Percentiles rank a stretch among this genome's conserved stretches.
These are phyloP conservation scores for Pterophyllum scalare DNA, from an alignment of 2,113 vertebrate species.

Conservation along the genomic window DNA sequence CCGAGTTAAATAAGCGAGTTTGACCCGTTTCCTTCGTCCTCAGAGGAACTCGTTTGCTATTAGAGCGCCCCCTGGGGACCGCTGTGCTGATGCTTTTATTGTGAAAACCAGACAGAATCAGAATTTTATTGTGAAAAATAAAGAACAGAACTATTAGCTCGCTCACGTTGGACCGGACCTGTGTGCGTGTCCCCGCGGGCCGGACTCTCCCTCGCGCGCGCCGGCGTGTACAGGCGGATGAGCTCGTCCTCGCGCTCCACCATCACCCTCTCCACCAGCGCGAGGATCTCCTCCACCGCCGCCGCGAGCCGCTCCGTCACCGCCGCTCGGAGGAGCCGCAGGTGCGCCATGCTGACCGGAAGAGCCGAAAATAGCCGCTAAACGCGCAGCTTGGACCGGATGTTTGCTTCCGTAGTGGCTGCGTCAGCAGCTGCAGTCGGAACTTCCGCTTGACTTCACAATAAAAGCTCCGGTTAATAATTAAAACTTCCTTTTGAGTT, in stretches of 20 bases:
- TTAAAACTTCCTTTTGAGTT: too few relatives aligned
- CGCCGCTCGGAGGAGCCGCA: slow-evolving; percentile 1
- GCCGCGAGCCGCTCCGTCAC: slow-evolving; percentile 2
- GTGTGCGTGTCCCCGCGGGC: neutral
- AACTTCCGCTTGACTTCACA: neutral
- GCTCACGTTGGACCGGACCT: neutral
- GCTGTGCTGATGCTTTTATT: neutral
- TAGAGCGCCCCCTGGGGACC: too few relatives aligned
- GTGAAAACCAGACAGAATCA: neutral
- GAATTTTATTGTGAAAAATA: neutral
- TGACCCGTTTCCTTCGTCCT: neutral
- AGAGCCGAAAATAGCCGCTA: neutral
- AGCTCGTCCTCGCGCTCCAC: neutral
- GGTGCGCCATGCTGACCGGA: neutral
- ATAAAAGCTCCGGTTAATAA: neutral
- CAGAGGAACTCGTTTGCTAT: neutral
- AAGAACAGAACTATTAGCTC: neutral
- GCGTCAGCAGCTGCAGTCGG: neutral
- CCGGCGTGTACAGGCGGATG: neutral
- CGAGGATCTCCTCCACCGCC: slow-evolving; percentile 12
- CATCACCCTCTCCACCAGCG: slow-evolving; percentile 3
- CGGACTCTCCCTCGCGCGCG: neutral
- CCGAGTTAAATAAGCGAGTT: neutral
- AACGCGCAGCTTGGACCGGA: neutral
- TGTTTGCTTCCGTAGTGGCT: neutral